Evolutionary conservation across 2,113 vertebrate species (phyloP).

Genomic region (Barnardius zonarius): DNA sequence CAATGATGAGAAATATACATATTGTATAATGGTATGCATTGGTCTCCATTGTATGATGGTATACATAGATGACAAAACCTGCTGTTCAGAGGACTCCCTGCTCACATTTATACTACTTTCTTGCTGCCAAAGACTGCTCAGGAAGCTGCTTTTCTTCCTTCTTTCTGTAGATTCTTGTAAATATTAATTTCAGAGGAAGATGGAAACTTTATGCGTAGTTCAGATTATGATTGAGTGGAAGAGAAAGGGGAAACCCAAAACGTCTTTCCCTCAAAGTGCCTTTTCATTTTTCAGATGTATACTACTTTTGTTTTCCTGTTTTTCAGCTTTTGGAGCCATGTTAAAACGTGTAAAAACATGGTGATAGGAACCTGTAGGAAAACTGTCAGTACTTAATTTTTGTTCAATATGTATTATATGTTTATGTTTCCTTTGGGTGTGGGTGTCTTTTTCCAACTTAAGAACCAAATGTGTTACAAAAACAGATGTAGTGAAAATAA

Average conservation of each 20-base stretch:
- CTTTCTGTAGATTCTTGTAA: not conserved
- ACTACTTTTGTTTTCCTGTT: conserved; percentile 32
- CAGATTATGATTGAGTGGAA: not conserved
- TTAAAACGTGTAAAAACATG: conserved; percentile 35
- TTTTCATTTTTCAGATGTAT: not conserved
- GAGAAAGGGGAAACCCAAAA: conserved; percentile 9
- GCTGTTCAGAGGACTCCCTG: not conserved
- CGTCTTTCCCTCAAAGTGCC: not conserved
- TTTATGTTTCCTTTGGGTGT: conserved; percentile 64
- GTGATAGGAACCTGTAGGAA: conserved; percentile 51
- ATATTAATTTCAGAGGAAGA: conserved; percentile 54
- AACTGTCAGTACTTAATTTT: conserved; percentile 35
- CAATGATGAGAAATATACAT: not conserved
- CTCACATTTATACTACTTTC: not conserved
- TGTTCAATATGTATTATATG: conserved; percentile 29
- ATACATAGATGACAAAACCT: not conserved
- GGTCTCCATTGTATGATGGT: not conserved
- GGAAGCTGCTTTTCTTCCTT: not conserved
- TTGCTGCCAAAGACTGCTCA: not conserved
- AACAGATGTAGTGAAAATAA: conserved; percentile 70
- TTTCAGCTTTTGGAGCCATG: not conserved
- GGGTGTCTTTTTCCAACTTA: conserved; percentile 69
- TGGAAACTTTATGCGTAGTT: conserved; percentile 39
- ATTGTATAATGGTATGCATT: not conserved
- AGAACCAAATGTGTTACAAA: conserved; percentile 71